phyloP scores from a whole-genome alignment of 2,113 vertebrate species.

The Saimiri boliviensis region DNA sequence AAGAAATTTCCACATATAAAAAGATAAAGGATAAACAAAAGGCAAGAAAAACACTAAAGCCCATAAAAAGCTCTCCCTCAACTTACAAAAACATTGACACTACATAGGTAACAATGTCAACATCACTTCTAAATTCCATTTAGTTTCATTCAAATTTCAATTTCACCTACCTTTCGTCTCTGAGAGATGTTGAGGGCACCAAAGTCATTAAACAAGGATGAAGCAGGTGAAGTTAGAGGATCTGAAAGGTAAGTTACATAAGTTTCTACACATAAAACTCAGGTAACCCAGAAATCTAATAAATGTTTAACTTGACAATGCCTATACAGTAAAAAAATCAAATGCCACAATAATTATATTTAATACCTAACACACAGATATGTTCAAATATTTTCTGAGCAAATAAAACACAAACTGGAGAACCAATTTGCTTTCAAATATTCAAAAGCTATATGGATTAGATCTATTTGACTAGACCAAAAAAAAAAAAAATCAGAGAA shows the following conservation, averaged over 20 bases:
- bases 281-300: slow-evolving; percentile 16
- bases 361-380: background rate
- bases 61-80: background rate
- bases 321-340: slow-evolving; percentile 23
- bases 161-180: slow-evolving; percentile 95
- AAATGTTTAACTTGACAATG: slow-evolving; percentile 25
- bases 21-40: slow-evolving; percentile 29
- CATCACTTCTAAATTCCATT: background rate
- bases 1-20: slow-evolving; percentile 35
- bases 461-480: slow-evolving; percentile 9
- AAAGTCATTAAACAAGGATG: slow-evolving; percentile 98
- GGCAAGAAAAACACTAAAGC: background rate
- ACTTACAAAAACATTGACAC: background rate
- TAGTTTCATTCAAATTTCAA: slow-evolving; percentile 39
- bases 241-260: slow-evolving; percentile 85
- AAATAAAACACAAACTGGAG: background rate
- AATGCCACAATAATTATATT: background rate
- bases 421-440: background rate
- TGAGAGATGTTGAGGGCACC: slow-evolving; percentile 97
- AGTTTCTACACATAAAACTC: slow-evolving; percentile 58
- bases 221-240: slow-evolving; percentile 94
- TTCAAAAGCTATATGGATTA: background rate
- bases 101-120: background rate
- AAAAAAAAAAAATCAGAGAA: slow-evolving; percentile 46
- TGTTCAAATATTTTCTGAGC: slow-evolving; percentile 8